Conservation (phyloP, 2,113 vertebrate species). For the Pterocles burchelli region DNA sequence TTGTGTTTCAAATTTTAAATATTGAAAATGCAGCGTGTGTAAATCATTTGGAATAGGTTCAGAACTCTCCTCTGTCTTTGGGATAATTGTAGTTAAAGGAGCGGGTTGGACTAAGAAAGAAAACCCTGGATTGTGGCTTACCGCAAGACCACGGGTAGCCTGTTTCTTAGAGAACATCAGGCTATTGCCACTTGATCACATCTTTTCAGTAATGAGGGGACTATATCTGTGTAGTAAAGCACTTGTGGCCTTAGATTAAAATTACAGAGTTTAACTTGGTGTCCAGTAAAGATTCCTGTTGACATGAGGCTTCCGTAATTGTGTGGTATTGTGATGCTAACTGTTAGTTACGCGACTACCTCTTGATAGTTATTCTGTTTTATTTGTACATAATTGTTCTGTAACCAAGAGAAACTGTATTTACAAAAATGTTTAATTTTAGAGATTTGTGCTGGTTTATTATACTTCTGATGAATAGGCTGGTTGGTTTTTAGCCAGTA, state of each 20-base stretch:
- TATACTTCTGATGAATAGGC: background rate
- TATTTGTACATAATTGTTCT: background rate
- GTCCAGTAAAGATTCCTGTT: background rate
- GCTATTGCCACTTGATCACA: rapidly evolving
- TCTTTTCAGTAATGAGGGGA: too few species aligned
- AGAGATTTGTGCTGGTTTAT: background rate
- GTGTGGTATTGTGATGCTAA: rapidly evolving
- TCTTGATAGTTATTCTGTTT: background rate
- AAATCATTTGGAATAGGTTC: background rate
- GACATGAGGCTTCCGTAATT: background rate
- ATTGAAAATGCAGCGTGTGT: rapidly evolving
- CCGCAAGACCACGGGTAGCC: background rate
- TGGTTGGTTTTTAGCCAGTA: background rate
- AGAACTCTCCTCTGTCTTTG: rapidly evolving
- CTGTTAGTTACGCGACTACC: rapidly evolving
- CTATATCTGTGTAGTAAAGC: rapidly evolving
- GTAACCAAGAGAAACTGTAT: background rate
- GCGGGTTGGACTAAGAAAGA: background rate
- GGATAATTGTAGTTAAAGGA: background rate
- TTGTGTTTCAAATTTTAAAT: background rate
- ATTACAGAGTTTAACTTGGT: rapidly evolving
- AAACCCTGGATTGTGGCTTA: background rate
- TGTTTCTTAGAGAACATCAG: rapidly evolving
- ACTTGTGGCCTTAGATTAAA: background rate
- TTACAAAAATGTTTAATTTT: background rate